Conservation (phyloP, 2,888 invertebrate genomes). For the Pollenia griseotomentosa region DNA sequence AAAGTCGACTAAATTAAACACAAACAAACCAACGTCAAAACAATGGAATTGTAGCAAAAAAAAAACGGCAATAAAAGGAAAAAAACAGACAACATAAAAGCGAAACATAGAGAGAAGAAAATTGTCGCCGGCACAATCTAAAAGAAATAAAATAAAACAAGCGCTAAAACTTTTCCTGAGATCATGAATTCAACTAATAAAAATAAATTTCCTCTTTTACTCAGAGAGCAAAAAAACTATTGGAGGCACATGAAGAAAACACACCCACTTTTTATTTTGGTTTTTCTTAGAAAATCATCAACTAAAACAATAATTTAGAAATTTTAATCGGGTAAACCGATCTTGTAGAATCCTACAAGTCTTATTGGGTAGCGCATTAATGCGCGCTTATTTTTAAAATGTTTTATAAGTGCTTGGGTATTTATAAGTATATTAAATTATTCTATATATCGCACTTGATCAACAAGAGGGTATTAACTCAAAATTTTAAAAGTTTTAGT, state of each 20-base stretch:
- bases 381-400: no score
- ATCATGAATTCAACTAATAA: slow-evolving; percentile 29
- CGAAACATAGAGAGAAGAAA: slow-evolving; percentile 36
- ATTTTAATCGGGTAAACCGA: no score
- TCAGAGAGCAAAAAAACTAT: slow-evolving; percentile 15
- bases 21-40: slow-evolving; percentile 67
- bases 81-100: slow-evolving; percentile 23
- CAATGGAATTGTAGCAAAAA: slow-evolving; percentile 38
- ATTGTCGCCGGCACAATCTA: slow-evolving; percentile 66
- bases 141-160: slow-evolving; percentile 14
- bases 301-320: background rate
- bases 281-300: slow-evolving; percentile 8
- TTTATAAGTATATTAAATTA: no score
- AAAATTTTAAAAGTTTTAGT: no score
- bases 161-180: slow-evolving; percentile 17
- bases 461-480: no score
- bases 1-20: slow-evolving; percentile 68
- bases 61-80: slow-evolving; percentile 17
- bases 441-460: no score
- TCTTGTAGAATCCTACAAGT: no score
- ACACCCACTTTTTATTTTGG: slow-evolving; percentile 66
- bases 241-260: slow-evolving; percentile 53
- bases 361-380: no score
- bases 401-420: no score
- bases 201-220: slow-evolving; percentile 14